A percentile compares a stretch with the other conserved stretches of the same genome.
These are phyloP conservation scores for Percina caprodes DNA, from an alignment of 2,113 vertebrate genomes.

Conservation along the genomic window DNA sequence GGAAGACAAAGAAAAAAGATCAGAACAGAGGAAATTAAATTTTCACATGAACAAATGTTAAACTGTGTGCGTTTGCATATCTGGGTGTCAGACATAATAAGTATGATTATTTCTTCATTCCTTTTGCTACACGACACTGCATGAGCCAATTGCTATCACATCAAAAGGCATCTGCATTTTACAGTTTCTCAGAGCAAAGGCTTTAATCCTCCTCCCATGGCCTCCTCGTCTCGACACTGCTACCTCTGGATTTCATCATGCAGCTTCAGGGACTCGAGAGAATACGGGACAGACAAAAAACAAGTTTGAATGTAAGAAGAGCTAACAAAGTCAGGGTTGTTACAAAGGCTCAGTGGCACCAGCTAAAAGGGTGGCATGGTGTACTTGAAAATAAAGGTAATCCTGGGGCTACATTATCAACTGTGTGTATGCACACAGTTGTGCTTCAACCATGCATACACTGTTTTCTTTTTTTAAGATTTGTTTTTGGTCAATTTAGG, in stretches of 20 bases:
- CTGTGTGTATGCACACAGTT: no score
- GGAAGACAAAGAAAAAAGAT: slow-evolving; percentile 12
- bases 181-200: slow-evolving; percentile 40
- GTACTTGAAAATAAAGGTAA: slow-evolving; percentile 58
- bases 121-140: slow-evolving; percentile 13
- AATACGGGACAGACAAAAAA: slow-evolving; percentile 55
- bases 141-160: slow-evolving; percentile 59
- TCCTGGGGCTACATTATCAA: background rate
- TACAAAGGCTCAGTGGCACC: slow-evolving; percentile 42
- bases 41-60: slow-evolving; percentile 39
- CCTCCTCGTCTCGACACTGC: slow-evolving; percentile 21
- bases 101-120: slow-evolving; percentile 43
- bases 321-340: slow-evolving; percentile 42
- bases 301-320: slow-evolving; percentile 57
- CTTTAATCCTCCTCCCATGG: slow-evolving; percentile 61
- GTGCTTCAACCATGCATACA: no score
- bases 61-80: slow-evolving; percentile 47
- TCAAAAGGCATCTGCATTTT: slow-evolving; percentile 60
- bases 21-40: slow-evolving; percentile 28
- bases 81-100: slow-evolving; percentile 38
- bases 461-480: no score
- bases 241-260: slow-evolving; percentile 72
- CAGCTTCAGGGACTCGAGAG: slow-evolving; percentile 56
- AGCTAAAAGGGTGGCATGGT: slow-evolving; percentile 28
- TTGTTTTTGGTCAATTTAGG: no score